Evolutionary conservation across 2,113 vertebrate genomes (phyloP).

Genomic region (Rhabdomys dilectus): DNA sequence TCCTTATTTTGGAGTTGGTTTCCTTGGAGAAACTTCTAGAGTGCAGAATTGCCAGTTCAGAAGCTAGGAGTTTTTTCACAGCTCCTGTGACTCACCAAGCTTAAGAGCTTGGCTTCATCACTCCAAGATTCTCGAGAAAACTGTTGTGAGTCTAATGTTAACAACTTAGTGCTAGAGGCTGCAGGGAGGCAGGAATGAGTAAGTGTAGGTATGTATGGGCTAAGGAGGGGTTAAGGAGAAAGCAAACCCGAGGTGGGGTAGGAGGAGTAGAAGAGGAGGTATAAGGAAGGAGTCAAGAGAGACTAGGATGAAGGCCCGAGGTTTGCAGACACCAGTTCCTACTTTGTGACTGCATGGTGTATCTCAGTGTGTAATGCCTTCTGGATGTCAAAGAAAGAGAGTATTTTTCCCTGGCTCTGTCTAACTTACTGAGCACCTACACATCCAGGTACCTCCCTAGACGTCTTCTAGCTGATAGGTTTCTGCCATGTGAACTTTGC

Average conservation of each 20-base stretch:
- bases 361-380: not conserved
- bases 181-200: constrained; percentile 44
- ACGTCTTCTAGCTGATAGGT: not conserved
- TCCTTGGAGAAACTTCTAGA: constrained; percentile 21
- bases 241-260: not conserved
- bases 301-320: not conserved
- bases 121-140: constrained; percentile 49
- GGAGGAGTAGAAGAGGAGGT: not conserved
- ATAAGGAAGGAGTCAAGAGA: not conserved
- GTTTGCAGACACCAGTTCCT: not conserved
- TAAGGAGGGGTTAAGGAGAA: constrained; percentile 44
- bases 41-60: not conserved
- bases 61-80: constrained; percentile 2
- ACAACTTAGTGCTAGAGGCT: constrained; percentile 48
- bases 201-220: not conserved
- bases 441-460: not conserved
- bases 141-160: constrained; percentile 39
- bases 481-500: not conserved
- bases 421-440: not conserved
- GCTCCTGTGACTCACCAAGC: constrained; percentile 22
- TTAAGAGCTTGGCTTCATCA: constrained; percentile 57
- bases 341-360: not conserved
- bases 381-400: not conserved
- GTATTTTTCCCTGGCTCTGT: not conserved
- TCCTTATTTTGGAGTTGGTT: constrained; percentile 21